phyloP scores from a whole-genome alignment of 2,113 vertebrate genomes.

The Hemiscyllium ocellatum region DNA sequence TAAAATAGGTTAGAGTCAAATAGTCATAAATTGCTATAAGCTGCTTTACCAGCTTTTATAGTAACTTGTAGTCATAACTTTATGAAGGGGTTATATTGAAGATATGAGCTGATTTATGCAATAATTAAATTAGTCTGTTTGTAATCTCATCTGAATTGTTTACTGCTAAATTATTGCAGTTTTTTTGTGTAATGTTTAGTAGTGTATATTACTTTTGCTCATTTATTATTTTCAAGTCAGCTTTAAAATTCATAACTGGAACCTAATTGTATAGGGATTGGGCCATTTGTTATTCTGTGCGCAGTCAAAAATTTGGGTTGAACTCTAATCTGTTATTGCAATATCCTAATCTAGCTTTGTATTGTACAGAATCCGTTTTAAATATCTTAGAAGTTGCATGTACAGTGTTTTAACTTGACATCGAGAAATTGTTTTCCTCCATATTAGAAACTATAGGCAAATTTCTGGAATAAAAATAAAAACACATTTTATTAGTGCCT shows the following conservation, averaged over 20 bases:
- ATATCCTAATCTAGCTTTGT: background rate
- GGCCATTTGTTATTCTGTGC: background rate
- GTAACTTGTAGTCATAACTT: background rate
- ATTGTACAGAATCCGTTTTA: background rate
- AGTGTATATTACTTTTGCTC: background rate
- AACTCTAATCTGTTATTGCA: background rate
- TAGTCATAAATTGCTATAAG: background rate
- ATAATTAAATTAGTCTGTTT: background rate
- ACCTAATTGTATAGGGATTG: background rate
- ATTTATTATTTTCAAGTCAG: background rate
- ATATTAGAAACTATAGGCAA: background rate
- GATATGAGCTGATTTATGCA: background rate
- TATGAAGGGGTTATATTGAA: background rate
- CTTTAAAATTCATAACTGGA: background rate
- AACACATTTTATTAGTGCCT: background rate
- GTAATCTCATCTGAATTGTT: background rate
- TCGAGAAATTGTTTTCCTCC: background rate
- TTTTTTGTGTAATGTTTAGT: background rate
- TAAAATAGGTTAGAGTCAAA: background rate
- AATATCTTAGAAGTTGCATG: background rate
- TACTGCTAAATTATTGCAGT: background rate
- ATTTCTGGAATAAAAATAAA: background rate
- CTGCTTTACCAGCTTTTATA: background rate
- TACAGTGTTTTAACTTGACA: background rate
- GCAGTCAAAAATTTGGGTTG: background rate